Conservation (phyloP, 2,888 invertebrate species). For the Synanthedon myopaeformis region DNA sequence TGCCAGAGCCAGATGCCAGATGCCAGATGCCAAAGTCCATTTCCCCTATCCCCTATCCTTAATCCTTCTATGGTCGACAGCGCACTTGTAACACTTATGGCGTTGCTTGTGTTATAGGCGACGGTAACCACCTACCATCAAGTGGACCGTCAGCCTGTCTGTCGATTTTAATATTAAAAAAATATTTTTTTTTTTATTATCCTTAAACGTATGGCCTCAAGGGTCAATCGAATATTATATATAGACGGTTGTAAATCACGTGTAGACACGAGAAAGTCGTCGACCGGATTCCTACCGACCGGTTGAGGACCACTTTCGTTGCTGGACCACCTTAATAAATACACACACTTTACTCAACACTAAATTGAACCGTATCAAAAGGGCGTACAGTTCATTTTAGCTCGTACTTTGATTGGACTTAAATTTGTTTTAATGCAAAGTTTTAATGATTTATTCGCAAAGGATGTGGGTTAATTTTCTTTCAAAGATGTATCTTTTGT, state of each 20-base stretch:
- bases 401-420: background rate
- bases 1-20: too few relatives aligned
- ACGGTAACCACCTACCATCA: too few relatives aligned
- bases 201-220: background rate
- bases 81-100: too few relatives aligned
- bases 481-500: background rate
- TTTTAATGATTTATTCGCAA: background rate
- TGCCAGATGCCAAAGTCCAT: too few relatives aligned
- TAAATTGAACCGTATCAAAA: background rate
- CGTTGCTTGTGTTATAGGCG: too few relatives aligned
- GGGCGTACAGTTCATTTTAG: background rate
- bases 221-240: background rate
- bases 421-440: background rate
- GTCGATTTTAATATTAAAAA: too few relatives aligned
- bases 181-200: too few relatives aligned
- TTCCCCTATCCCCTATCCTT: too few relatives aligned
- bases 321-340: background rate
- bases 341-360: background rate
- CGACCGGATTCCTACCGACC: background rate
- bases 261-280: constrained; percentile 1
- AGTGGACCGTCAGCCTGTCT: too few relatives aligned
- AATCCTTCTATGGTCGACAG: too few relatives aligned
- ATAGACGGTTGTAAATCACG: background rate
- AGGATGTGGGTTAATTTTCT: background rate
- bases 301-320: constrained; percentile 1